These are phyloP conservation scores for Nyctibius bracteatus DNA, from an alignment of 2,113 vertebrate species.

Conservation along the genomic window DNA sequence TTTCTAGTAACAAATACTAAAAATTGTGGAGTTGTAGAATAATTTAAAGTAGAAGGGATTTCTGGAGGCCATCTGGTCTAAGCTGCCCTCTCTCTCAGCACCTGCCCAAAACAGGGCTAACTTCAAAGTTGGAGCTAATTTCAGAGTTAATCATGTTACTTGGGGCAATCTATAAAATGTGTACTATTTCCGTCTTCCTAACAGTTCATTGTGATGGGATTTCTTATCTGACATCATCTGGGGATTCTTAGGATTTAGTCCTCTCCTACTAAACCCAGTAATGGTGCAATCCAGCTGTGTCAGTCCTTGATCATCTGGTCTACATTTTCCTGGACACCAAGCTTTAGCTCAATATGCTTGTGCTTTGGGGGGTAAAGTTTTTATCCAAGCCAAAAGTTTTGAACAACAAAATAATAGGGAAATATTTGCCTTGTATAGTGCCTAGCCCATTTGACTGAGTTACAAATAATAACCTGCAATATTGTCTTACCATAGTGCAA, in stretches of 20 bases:
- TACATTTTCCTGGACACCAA: background rate
- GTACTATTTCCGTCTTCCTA: background rate
- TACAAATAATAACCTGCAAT: background rate
- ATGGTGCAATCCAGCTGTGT: background rate
- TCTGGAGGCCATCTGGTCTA: background rate
- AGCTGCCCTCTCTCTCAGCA: background rate
- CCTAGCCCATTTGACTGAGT: background rate
- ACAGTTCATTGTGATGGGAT: background rate
- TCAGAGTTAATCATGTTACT: background rate
- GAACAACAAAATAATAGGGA: background rate
- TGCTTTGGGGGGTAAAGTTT: background rate
- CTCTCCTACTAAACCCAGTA: background rate
- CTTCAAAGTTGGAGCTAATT: background rate
- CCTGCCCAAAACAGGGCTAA: background rate
- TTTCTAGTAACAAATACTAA: background rate
- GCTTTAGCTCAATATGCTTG: background rate
- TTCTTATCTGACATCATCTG: background rate
- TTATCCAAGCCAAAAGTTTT: no score
- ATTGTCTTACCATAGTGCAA: background rate
- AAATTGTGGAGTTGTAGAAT: background rate
- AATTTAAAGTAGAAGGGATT: background rate
- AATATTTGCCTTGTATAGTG: background rate
- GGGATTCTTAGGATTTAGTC: background rate
- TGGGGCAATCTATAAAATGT: background rate
- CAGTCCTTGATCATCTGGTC: background rate